Evolutionary conservation across 2,797 vertebrate genomes (phyloP).

Genomic region (Alouatta caraya): DNA sequence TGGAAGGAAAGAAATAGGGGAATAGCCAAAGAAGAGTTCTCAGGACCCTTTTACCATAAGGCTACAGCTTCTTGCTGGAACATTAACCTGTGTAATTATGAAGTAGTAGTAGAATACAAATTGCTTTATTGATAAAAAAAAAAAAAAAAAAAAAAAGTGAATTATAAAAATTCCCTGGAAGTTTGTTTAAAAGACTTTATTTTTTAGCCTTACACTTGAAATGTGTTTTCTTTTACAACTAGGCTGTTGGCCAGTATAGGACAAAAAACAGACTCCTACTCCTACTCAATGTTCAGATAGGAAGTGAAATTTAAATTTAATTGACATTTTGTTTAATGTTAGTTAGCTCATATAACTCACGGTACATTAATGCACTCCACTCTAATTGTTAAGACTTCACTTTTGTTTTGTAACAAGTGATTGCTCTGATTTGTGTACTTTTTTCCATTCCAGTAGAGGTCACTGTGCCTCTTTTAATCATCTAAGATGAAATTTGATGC

Average conservation of each 20-base stretch:
- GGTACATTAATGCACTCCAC: slow-evolving; percentile 66
- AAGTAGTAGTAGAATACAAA: neutral
- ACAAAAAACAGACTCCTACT: slow-evolving; percentile 35
- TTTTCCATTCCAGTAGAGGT: slow-evolving; percentile 79
- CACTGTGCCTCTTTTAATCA: slow-evolving; percentile 73
- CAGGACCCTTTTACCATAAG: slow-evolving; percentile 31
- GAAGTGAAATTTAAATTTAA: slow-evolving; percentile 56
- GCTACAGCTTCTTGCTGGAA: slow-evolving; percentile 63
- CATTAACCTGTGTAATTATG: slow-evolving; percentile 65
- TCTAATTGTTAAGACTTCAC: slow-evolving; percentile 68
- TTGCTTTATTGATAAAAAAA: slow-evolving; percentile 27
- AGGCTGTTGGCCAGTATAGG: neutral
- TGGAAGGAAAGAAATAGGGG: slow-evolving; percentile 56
- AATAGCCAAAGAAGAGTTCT: slow-evolving; percentile 40
- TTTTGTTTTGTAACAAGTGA: slow-evolving; percentile 72
- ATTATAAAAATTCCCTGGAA: slow-evolving; percentile 54
- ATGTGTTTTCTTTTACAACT: slow-evolving; percentile 43
- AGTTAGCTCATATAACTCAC: slow-evolving; percentile 62
- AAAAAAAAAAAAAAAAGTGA: slow-evolving; percentile 7
- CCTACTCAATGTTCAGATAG: slow-evolving; percentile 47
- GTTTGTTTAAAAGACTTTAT: slow-evolving; percentile 66
- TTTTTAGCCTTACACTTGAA: slow-evolving; percentile 54
- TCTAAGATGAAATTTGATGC: slow-evolving; percentile 35
- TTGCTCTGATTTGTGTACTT: slow-evolving; percentile 57
- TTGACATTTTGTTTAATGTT: slow-evolving; percentile 64